Conservation (phyloP, 2,113 vertebrate genomes). For the Lophotis ruficrista region DNA sequence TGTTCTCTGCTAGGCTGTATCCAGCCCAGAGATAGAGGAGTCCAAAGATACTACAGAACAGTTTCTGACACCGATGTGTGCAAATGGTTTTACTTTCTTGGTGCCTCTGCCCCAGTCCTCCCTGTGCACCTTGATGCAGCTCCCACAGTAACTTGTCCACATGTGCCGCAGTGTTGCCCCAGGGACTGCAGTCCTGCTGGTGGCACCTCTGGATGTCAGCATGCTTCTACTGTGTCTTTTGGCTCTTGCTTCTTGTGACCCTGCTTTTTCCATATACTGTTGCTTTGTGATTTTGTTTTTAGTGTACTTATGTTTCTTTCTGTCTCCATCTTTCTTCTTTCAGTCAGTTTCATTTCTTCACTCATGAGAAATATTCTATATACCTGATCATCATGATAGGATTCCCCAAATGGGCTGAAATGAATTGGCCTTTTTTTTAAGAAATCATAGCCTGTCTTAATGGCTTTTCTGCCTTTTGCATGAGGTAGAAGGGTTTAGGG, state of each 20-base stretch:
- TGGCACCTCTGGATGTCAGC: slow-evolving; percentile 13
- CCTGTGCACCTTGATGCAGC: background rate
- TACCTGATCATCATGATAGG: slow-evolving; percentile 26
- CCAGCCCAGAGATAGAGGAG: background rate
- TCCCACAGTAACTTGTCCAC: background rate
- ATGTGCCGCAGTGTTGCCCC: background rate
- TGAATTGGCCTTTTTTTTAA: background rate
- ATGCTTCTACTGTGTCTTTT: slow-evolving; percentile 27
- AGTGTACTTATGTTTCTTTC: background rate
- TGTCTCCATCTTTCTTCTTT: slow-evolving; percentile 24
- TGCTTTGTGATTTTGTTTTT: slow-evolving; percentile 19
- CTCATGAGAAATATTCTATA: slow-evolving; percentile 72
- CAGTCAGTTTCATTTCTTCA: slow-evolving; percentile 48
- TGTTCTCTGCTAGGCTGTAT: background rate
- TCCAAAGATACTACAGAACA: background rate
- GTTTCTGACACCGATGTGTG: background rate
- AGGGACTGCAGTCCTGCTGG: background rate
- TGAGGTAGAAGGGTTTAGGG: background rate
- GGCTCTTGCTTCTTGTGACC: slow-evolving; percentile 40
- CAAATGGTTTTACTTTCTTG: slow-evolving; percentile 47
- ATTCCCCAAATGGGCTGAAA: background rate
- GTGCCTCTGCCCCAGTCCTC: slow-evolving; percentile 20
- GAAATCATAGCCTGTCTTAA: background rate
- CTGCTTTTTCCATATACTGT: slow-evolving; percentile 3
- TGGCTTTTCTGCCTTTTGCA: background rate